Evolutionary conservation across 1,140 invertebrate species (phyloP).

Genomic region (Drosophila ohnishii): DNA sequence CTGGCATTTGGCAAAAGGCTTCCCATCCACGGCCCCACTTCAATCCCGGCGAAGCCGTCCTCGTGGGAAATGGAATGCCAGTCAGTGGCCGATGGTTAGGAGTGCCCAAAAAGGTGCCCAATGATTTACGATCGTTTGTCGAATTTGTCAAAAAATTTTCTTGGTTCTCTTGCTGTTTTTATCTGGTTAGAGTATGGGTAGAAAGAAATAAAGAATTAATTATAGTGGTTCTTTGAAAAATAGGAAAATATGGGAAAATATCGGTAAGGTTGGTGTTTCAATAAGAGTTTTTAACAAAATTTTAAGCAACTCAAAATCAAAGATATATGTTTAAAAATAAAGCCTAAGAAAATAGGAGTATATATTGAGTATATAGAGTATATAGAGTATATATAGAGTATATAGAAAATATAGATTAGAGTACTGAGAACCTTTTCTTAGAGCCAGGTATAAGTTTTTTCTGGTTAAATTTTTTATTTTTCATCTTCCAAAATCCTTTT

Average conservation of each 20-base stretch:
- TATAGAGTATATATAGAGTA: no score
- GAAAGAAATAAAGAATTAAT: slow-evolving; percentile 1
- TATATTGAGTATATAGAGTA: no score
- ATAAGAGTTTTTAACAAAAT: no score
- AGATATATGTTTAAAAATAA: no score
- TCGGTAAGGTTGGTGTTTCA: no score
- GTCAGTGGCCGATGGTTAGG: slow-evolving; percentile 17
- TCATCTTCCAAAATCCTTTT: not conserved
- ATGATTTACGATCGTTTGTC: slow-evolving; percentile 75
- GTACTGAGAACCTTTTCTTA: no score
- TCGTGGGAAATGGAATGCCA: slow-evolving; percentile 28
- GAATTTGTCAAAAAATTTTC: slow-evolving; percentile 73
- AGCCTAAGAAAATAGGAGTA: no score
- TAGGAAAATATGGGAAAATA: no score
- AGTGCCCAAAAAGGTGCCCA: slow-evolving; percentile 33
- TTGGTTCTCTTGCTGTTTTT: slow-evolving; percentile 29
- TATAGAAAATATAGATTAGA: no score
- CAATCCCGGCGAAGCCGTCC: slow-evolving; percentile 27
- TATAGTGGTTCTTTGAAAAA: not conserved
- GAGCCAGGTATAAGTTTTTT: no score
- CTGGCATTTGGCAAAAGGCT: slow-evolving; percentile 48
- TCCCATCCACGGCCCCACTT: not conserved
- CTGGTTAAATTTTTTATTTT: not conserved
- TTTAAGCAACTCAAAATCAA: no score
- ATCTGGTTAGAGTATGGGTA: not conserved